Evolutionary conservation across 1,140 invertebrate species (phyloP).

Genomic region (Neodiprion lecontei): DNA sequence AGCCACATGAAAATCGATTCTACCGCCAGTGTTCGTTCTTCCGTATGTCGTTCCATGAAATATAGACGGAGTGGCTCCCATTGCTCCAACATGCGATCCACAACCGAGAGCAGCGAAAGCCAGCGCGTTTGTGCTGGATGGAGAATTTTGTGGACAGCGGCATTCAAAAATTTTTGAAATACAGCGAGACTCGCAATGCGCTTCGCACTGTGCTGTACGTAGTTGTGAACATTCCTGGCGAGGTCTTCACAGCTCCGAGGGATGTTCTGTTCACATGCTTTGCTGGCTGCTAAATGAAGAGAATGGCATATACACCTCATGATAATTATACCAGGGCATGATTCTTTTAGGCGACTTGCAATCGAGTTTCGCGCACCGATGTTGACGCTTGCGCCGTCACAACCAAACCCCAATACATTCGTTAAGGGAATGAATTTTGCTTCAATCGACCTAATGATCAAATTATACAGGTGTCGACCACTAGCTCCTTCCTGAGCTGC

Average conservation of each 20-base stretch:
- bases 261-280: slow-evolving; percentile 38
- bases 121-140: slow-evolving; percentile 51
- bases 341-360: too few species aligned
- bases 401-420: too few species aligned
- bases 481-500: slow-evolving; percentile 37
- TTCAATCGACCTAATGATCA: too few species aligned
- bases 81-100: slow-evolving; percentile 50
- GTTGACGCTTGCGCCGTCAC: too few species aligned
- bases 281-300: slow-evolving; percentile 32
- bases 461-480: slow-evolving; percentile 34
- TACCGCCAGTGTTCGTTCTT: slow-evolving; percentile 24
- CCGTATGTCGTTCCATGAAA: slow-evolving; percentile 35
- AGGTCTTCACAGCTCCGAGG: slow-evolving; percentile 25
- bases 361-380: too few species aligned
- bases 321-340: too few species aligned
- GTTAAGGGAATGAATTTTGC: too few species aligned
- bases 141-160: slow-evolving; percentile 45
- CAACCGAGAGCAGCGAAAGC: slow-evolving; percentile 47
- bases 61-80: slow-evolving; percentile 44
- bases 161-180: slow-evolving; percentile 43
- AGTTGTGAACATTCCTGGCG: slow-evolving; percentile 41
- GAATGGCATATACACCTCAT: too few species aligned
- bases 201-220: slow-evolving; percentile 40
- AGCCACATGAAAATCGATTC: slow-evolving; percentile 25
- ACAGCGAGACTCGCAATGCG: slow-evolving; percentile 35